Conservation (phyloP, 2,797 vertebrate species). For the Gastrophryne carolinensis region DNA sequence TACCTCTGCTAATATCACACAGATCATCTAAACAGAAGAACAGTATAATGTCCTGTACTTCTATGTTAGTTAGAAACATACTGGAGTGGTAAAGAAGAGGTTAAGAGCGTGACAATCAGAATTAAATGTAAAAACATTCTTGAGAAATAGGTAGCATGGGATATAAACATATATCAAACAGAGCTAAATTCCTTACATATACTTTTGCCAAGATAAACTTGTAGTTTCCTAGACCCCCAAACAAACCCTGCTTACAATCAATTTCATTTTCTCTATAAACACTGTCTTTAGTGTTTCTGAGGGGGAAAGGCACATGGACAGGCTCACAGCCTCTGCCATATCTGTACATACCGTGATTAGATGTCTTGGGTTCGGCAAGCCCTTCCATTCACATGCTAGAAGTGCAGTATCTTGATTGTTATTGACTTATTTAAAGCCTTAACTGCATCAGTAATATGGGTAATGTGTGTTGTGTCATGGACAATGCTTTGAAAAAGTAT, state of each 20-base stretch:
- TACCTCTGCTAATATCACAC: neutral
- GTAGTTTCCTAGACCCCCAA: conserved; percentile 51
- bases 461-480: too few species aligned
- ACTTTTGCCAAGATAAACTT: conserved; percentile 50
- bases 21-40: neutral
- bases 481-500: too few species aligned
- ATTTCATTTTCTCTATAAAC: conserved; percentile 50
- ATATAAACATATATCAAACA: conserved; percentile 52
- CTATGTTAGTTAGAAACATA: neutral
- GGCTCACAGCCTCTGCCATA: conserved; percentile 21
- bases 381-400: conserved; percentile 3
- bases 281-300: conserved; percentile 49
- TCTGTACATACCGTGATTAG: conserved; percentile 44
- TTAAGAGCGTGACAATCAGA: conserved; percentile 33
- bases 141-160: conserved; percentile 47
- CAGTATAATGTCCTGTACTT: neutral
- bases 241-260: conserved; percentile 53
- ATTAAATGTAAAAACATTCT: conserved; percentile 33
- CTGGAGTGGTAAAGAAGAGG: conserved; percentile 4
- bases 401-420: too few species aligned
- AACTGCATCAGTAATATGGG: neutral
- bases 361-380: conserved; percentile 39
- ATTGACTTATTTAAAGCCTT: neutral
- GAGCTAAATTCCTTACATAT: conserved; percentile 47
- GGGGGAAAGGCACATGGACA: conserved; percentile 37